Base-by-base conservation (phyloP, 2,888 invertebrate genomes). In the Sialis lutaria region DNA sequence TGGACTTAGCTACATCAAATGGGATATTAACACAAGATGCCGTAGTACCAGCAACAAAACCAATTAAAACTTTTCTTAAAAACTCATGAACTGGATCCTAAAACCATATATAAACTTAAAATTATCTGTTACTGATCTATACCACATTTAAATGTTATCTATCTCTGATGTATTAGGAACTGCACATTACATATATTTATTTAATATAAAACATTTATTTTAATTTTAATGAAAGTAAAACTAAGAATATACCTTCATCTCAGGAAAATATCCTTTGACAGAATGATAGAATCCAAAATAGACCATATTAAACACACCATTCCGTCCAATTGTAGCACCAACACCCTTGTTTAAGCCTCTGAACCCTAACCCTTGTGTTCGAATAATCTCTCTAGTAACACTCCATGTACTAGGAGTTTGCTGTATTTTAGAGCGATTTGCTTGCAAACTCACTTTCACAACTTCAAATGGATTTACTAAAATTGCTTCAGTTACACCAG, bases 211-310 rank as follows among this genome's bases (percentile, higher is more conserved):
- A n/a, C 7, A 34, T 34, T 34, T 34, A 34, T 9, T 34, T 7
- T 34, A 34, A 34, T 7, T n/a, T n/a, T n/a, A n/a, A n/a, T n/a
- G n/a, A 13, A 13, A 13, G 10, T 42, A 13, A 13, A 13, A 6
- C 5, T 42, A 22, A 13, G 30, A n/a, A 42, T 12, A n/a, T 58
- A 79, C 80, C 64, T 79, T 63, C 58, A 71, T 73, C 56, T 76
- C 75, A 8, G 83, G 82, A 46, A 84, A 59, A 54, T 66, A 68
- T 44, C 79, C 82, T 67, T 88, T 92, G 1, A 91, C 81, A 53
- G 88, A 88, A 67, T 93, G 90, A 64, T 95, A 95, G 62, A 93
- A 88, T 34, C 95, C 91, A 61, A 96, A 93, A 65, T 95, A 96
- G 44, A 92, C 75, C 78, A 85, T 86, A 63, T 95, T 96, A 63